Evolutionary conservation across 2,888 invertebrate species (phyloP).

Genomic region (Nasonia oneida): DNA sequence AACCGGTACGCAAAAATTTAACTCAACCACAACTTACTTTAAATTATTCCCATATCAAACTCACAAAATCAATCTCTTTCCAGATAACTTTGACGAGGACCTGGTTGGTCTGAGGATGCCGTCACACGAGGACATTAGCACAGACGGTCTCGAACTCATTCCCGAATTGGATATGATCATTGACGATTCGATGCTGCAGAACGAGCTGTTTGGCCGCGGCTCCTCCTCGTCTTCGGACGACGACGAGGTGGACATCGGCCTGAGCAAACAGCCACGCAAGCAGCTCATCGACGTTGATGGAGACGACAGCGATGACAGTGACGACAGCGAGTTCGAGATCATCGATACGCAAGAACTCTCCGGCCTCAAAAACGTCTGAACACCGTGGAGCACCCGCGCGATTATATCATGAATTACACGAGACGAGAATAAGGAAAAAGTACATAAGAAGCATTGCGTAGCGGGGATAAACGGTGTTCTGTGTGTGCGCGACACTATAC

Average conservation of each 20-base stretch:
- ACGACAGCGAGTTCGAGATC: constrained; percentile 77
- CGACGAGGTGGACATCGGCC: constrained; percentile 73
- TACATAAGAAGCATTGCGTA: neutral
- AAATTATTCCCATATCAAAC: neutral
- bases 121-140: constrained; percentile 77
- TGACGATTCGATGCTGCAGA: constrained; percentile 74
- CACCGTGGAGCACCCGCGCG: neutral
- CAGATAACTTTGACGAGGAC: constrained; percentile 72
- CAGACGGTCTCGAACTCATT: constrained; percentile 75
- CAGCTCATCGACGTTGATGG: constrained; percentile 64
- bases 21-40: neutral
- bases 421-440: neutral
- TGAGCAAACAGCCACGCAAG: constrained; percentile 50
- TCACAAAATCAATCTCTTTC: neutral
- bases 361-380: constrained; percentile 61
- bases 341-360: constrained; percentile 74
- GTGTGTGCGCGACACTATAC: constrained; percentile 10
- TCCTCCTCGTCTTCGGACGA: constrained; percentile 63
- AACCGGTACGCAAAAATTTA: constrained; percentile 18
- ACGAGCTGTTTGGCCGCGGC: constrained; percentile 60
- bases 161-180: constrained; percentile 75
- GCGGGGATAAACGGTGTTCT: neutral
- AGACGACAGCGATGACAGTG: constrained; percentile 72
- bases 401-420: neutral
- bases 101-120: constrained; percentile 74